Percentiles rank a stretch among this genome's conserved stretches.
Evolutionary conservation across 2,888 invertebrate genomes (phyloP).

Genomic region (Meghimatium bilineatum): DNA sequence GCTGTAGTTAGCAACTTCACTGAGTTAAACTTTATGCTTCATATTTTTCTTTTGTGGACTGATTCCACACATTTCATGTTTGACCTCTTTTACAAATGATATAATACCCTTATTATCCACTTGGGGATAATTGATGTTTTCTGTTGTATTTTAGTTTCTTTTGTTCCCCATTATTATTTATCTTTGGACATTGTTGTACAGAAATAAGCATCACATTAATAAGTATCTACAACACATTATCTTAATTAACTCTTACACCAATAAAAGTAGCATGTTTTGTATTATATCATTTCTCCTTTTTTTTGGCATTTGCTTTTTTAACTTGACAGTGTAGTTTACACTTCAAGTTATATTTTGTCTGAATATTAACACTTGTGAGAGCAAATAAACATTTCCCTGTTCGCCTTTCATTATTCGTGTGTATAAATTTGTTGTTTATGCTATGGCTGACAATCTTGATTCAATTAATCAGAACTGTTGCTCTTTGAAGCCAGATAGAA

Average conservation of each 20-base stretch:
- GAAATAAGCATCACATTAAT: background rate
- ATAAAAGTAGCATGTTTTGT: constrained; percentile 13
- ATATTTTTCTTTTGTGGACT: constrained; percentile 15
- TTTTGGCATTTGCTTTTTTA: constrained; percentile 4
- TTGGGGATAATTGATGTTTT: constrained; percentile 23
- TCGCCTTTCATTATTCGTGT: constrained; percentile 4
- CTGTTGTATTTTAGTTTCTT: constrained; percentile 13
- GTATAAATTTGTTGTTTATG: constrained; percentile 16
- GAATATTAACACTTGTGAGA: constrained; percentile 16
- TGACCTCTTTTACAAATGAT: constrained; percentile 23
- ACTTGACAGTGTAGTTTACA: background rate
- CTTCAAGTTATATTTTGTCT: constrained; percentile 36
- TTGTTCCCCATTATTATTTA: background rate
- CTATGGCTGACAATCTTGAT: constrained; percentile 21
- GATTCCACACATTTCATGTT: constrained; percentile 33
- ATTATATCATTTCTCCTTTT: background rate
- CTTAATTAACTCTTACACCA: background rate
- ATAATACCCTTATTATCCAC: constrained; percentile 5
- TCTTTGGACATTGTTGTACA: constrained; percentile 20
- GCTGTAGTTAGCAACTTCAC: constrained; percentile 1
- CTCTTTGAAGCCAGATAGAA: too few species aligned
- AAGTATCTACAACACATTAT: background rate
- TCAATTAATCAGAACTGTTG: background rate
- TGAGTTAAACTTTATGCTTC: constrained; percentile 25
- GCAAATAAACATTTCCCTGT: constrained; percentile 28